A percentile compares a stretch with the other conserved stretches of the same genome.
Conservation (phyloP, 1,140 invertebrate species). For the Stratiolaelaps scimitus region DNA sequence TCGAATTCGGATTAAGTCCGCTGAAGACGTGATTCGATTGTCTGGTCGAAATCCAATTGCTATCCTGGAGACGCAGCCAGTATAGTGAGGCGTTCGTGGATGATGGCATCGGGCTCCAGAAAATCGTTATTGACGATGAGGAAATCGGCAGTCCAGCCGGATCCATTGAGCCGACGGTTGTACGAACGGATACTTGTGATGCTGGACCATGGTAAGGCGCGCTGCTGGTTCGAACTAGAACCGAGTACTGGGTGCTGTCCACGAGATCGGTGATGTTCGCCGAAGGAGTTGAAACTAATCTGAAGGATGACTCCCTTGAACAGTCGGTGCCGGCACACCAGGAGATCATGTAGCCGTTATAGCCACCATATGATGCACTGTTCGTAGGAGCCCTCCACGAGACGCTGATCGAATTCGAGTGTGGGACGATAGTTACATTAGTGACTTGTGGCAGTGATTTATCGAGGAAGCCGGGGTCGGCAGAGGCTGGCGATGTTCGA, state of each 20-base stretch:
- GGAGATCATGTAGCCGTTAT: neutral
- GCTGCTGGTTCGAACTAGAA: too few relatives aligned
- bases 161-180: neutral
- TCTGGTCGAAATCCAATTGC: neutral
- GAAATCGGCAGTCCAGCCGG: neutral
- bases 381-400: neutral
- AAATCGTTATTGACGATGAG: neutral
- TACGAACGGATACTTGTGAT: neutral
- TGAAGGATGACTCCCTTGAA: neutral
- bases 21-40: neutral
- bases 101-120: slow-evolving; percentile 1
- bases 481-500: neutral
- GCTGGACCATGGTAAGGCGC: too few relatives aligned
- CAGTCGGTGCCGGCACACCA: neutral
- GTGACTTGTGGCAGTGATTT: neutral
- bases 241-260: too few relatives aligned
- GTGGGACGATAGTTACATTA: neutral
- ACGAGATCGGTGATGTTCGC: too few relatives aligned
- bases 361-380: neutral
- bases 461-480: neutral
- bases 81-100: neutral
- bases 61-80: neutral
- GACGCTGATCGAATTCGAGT: neutral
- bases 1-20: neutral
- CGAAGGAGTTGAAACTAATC: too few relatives aligned